Evolutionary conservation across 2,113 vertebrate species (phyloP).

Genomic region (Mesoclemmys tuberculata): DNA sequence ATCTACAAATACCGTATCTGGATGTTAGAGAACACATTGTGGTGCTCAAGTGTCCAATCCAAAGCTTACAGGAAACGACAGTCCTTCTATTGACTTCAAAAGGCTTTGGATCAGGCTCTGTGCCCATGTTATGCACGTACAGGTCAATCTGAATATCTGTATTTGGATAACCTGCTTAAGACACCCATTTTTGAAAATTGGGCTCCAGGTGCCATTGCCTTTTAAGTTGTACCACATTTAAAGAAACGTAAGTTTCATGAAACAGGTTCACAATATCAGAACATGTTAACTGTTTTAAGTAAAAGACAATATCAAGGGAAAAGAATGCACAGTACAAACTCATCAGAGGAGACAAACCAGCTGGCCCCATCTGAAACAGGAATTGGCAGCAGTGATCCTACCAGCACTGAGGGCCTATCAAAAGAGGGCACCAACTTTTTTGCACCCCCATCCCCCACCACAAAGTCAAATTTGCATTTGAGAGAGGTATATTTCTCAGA

Average conservation of each 20-base stretch:
- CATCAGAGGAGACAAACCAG: background rate
- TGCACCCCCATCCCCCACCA: background rate
- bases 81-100: background rate
- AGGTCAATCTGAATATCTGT: background rate
- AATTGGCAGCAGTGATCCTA: background rate
- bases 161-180: background rate
- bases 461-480: background rate
- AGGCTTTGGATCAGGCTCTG: background rate
- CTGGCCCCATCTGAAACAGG: background rate
- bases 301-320: background rate
- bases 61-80: background rate
- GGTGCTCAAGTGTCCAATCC: background rate
- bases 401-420: background rate
- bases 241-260: background rate
- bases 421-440: background rate
- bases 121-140: fast-evolving
- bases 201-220: background rate
- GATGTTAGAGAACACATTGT: background rate
- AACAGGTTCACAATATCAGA: background rate
- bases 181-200: background rate
- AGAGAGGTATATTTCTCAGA: background rate
- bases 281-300: background rate
- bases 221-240: background rate
- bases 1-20: background rate
- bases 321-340: fast-evolving